A percentile compares a stretch with the other conserved stretches of the same genome.
Evolutionary conservation across 2,888 invertebrate genomes (phyloP).

Genomic region (Venusia cambrica): DNA sequence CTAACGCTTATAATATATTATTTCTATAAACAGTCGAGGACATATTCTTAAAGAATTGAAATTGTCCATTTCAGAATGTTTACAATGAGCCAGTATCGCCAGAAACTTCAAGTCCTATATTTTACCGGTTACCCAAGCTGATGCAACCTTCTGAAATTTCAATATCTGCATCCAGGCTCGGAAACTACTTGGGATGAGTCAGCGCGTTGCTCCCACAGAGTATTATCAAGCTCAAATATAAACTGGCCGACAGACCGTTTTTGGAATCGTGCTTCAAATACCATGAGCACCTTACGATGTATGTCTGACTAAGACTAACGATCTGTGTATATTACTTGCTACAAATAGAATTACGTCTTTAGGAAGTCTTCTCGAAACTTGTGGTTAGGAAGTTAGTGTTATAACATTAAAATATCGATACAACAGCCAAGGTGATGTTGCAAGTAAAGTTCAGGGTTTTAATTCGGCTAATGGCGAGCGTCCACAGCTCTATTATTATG

Average conservation of each 20-base stretch:
- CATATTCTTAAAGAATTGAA: no score
- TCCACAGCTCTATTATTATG: no score
- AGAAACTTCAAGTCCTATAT: conserved; percentile 1
- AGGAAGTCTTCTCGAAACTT: conserved; percentile 9
- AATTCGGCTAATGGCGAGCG: no score
- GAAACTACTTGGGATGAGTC: conserved; percentile 32
- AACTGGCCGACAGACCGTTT: conserved; percentile 26
- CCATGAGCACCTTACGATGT: conserved; percentile 17
- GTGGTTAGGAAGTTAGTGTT: conserved; percentile 7
- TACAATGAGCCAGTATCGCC: no score
- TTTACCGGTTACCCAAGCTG: conserved; percentile 5
- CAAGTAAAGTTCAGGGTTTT: conserved; percentile 25
- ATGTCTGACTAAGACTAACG: conserved; percentile 33
- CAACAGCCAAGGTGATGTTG: conserved; percentile 8
- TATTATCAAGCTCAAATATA: conserved; percentile 29
- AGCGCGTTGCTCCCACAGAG: conserved; percentile 25
- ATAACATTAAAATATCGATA: conserved; percentile 5
- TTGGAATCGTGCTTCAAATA: conserved; percentile 30
- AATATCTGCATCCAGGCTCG: conserved; percentile 11
- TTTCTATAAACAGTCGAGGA: no score
- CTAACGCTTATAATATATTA: no score
- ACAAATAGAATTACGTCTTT: conserved; percentile 14
- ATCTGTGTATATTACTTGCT: conserved; percentile 11
- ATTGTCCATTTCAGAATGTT: no score
- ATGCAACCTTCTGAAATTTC: conserved; percentile 12